Evolutionary conservation across 2,888 invertebrate species (phyloP).

Genomic region (Ceraclea dissimilis): DNA sequence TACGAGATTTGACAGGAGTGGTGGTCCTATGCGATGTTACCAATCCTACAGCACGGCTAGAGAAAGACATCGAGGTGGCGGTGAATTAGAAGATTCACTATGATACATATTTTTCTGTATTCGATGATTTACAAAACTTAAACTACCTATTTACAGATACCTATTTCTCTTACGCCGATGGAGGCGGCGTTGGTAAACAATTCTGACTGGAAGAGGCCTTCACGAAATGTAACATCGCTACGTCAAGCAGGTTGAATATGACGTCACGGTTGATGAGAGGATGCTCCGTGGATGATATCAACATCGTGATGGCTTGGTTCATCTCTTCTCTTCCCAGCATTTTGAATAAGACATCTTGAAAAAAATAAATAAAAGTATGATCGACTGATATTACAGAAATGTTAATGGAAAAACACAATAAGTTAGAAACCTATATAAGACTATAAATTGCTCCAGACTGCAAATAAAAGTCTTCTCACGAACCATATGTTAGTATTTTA

Average conservation of each 20-base stretch:
- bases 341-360: conserved; percentile 31
- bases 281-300: conserved; percentile 33
- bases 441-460: too few relatives aligned
- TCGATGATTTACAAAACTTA: too few relatives aligned
- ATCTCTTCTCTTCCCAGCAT: conserved; percentile 36
- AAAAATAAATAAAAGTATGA: conserved; percentile 14
- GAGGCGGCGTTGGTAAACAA: conserved; percentile 21
- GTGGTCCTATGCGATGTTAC: too few relatives aligned
- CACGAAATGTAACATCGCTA: conserved; percentile 35
- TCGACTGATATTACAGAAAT: not conserved
- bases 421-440: too few relatives aligned
- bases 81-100: too few relatives aligned
- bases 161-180: conserved; percentile 20
- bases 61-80: too few relatives aligned
- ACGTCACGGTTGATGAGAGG: conserved; percentile 35
- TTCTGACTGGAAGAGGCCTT: conserved; percentile 33
- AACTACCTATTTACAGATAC: too few relatives aligned
- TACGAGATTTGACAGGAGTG: too few relatives aligned
- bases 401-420: not conserved
- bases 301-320: conserved; percentile 28
- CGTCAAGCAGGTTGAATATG: conserved; percentile 34
- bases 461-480: too few relatives aligned
- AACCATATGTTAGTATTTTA: too few relatives aligned
- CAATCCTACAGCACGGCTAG: too few relatives aligned
- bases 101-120: too few relatives aligned